Evolutionary conservation across 2,113 vertebrate genomes (phyloP).

Genomic region (Pitta sordida): DNA sequence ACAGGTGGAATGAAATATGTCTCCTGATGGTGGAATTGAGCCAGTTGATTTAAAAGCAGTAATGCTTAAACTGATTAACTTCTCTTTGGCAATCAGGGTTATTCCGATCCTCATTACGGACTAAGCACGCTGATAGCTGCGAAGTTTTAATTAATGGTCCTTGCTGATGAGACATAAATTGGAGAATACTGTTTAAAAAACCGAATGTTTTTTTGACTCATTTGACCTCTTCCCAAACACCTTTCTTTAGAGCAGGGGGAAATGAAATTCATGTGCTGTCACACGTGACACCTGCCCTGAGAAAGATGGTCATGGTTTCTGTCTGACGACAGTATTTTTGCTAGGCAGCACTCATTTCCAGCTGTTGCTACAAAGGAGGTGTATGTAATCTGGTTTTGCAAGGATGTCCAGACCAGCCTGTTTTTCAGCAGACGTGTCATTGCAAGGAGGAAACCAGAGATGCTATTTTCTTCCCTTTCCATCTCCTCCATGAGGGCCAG

Average conservation of each 20-base stretch:
- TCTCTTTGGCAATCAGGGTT: background rate
- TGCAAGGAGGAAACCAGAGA: background rate
- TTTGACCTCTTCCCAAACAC: background rate
- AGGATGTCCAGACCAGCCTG: background rate
- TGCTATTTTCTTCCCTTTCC: background rate
- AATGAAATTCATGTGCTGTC: background rate
- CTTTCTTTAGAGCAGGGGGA: background rate
- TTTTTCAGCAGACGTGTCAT: background rate
- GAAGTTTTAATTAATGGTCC: constrained; percentile 25
- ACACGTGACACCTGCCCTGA: background rate
- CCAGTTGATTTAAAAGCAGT: constrained; percentile 20
- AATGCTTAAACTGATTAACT: constrained; percentile 26
- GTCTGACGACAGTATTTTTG: background rate
- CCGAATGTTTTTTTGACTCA: background rate
- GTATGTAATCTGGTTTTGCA: background rate
- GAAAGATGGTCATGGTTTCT: background rate
- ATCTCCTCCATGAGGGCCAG: background rate
- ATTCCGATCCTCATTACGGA: constrained; percentile 1
- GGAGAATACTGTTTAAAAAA: background rate
- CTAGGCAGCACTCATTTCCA: background rate
- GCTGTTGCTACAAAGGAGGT: background rate
- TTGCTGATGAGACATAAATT: background rate
- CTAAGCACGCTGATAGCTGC: background rate
- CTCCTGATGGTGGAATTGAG: background rate
- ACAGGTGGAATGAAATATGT: background rate